Base-by-base conservation (phyloP, 2,888 invertebrate species). In the Caenorhabditis sp. region DNA sequence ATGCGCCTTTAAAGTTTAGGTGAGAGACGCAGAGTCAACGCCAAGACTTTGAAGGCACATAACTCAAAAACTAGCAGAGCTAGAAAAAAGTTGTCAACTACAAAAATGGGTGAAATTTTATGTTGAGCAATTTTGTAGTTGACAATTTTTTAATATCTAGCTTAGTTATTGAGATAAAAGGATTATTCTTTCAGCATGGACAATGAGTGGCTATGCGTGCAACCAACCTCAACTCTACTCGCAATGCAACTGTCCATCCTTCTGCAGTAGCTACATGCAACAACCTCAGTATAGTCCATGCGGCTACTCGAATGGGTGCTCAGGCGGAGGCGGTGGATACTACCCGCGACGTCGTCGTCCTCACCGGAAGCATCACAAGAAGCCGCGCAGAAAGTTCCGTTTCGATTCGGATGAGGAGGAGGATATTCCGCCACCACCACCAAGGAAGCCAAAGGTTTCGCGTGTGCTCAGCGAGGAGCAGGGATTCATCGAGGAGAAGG, bases 211-310 rank as follows among this genome's bases (percentile, higher is more conserved):
- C 4, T 87, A 87, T 61, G 87, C 87, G 0, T 87, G 87, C 66
- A 84, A 85, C 26, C 87, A 87, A 47, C 87, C 84, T 19, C 87
- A 87, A 63, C 63, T 87, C 24, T 85, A 85, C 54, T 69, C 82
- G 6, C 87, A 87, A 58, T 87, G 87, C 31, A 84, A 87, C 41
- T 87, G 87, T 68, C 85, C 80, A 10, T 80, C 69, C n/a, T 84
- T 85, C 75, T 87, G 87, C 59, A 72, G 79, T 59, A 61, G 74
- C 5, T 81, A 81, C 66, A 66, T 75, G 49, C 77, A 79, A 28
- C 73, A 64, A 38, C 80, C 64, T 19, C 66, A 80, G 14, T 74
- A 80, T 35, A 54, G 54, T 24, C 77, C 76, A 2, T 75, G 74
- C 26, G 74, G 74, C 0, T 72, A 79, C 16, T 61, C 68, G 4